These are phyloP conservation scores for Trachelipus rathkii DNA, from an alignment of 1,140 invertebrate species.

Conservation along the genomic window DNA sequence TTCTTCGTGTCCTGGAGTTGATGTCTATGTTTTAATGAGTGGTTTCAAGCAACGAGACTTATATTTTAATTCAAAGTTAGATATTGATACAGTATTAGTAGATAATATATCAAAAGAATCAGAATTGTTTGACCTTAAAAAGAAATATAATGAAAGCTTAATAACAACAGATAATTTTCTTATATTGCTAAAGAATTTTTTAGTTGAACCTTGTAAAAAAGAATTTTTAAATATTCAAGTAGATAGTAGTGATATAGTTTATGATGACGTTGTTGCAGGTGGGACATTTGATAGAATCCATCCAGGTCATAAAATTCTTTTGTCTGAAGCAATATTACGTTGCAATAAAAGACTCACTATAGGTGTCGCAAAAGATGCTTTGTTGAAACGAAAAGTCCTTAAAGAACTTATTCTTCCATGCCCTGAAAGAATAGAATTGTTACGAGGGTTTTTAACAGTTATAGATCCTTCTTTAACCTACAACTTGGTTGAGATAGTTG, in stretches of 20 bases:
- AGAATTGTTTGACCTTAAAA: not conserved
- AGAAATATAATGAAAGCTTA: not conserved
- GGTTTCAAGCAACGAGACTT: not conserved
- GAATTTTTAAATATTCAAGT: not conserved
- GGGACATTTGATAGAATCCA: constrained; percentile 44
- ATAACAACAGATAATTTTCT: not conserved
- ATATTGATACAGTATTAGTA: not conserved
- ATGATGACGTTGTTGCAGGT: constrained; percentile 40
- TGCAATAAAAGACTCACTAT: constrained; percentile 73
- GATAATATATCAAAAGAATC: not conserved
- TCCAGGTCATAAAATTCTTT: constrained; percentile 84
- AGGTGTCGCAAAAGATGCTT: constrained; percentile 72
- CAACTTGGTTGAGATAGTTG: constrained; percentile 75
- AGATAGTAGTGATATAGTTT: constrained; percentile 29
- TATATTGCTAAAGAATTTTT: not conserved
- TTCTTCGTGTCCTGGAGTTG: not conserved
- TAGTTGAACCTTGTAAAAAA: not conserved
- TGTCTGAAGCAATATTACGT: constrained; percentile 75
- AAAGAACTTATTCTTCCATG: constrained; percentile 85
- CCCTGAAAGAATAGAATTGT: constrained; percentile 64
- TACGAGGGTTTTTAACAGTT: constrained; percentile 76
- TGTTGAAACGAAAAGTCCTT: constrained; percentile 63
- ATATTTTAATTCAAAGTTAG: not conserved
- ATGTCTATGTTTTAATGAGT: not conserved
- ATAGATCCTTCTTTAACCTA: constrained; percentile 73